Percentiles rank a stretch among this genome's conserved stretches.
These are phyloP conservation scores for Dichetophora obliterata DNA, from an alignment of 2,888 invertebrate genomes.

Conservation along the genomic window DNA sequence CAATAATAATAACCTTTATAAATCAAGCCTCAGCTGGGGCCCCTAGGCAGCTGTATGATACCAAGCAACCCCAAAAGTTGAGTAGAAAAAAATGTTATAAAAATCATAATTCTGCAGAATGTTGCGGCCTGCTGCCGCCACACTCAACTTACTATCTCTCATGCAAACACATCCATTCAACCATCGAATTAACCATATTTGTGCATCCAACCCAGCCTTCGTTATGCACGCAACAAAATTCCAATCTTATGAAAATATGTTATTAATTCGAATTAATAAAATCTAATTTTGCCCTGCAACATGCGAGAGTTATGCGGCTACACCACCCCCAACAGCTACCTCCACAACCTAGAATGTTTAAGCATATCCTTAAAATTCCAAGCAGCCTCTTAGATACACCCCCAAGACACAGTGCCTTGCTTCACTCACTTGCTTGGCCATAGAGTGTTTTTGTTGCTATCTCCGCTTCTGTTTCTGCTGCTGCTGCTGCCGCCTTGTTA, in stretches of 20 bases:
- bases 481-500: conserved; percentile 17
- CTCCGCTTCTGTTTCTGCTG: not conserved
- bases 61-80: conserved; percentile 4
- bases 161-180: not conserved
- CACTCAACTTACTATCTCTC: not conserved
- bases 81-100: not conserved
- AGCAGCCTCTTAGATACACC: not conserved
- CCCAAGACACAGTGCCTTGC: not conserved
- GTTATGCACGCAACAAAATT: conserved; percentile 47
- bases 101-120: not conserved
- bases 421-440: not conserved
- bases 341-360: not conserved
- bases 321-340: not conserved
- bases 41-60: not conserved
- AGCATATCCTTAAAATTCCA: not conserved
- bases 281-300: conserved; percentile 54
- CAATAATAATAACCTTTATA: not conserved
- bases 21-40: not conserved
- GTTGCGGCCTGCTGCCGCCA: not conserved
- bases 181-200: not conserved
- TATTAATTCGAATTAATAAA: conserved; percentile 67
- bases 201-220: not conserved
- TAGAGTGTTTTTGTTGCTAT: not conserved
- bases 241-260: conserved; percentile 60
- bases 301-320: conserved; percentile 21